These are phyloP conservation scores for Apus apus DNA, from an alignment of 2,113 vertebrate species.

Conservation along the genomic window DNA sequence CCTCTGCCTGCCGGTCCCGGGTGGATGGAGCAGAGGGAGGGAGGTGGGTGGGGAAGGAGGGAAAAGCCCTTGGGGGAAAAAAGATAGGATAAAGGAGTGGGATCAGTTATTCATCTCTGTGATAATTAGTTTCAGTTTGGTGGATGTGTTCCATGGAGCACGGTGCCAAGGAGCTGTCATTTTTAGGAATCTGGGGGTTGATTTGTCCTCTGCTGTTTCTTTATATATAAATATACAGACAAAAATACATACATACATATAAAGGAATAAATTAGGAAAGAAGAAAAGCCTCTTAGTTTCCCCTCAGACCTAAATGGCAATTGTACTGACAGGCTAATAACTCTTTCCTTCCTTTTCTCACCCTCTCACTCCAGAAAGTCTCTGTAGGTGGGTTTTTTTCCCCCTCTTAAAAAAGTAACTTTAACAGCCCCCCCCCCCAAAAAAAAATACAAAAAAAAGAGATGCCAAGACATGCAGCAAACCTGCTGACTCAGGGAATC, in stretches of 20 bases:
- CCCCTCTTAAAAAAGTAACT: background rate
- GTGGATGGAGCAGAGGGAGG: background rate
- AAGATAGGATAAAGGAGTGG: background rate
- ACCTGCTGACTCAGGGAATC: background rate
- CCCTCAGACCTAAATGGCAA: background rate
- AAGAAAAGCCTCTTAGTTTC: background rate
- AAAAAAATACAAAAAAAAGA: background rate
- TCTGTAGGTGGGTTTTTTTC: background rate
- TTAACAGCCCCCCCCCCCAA: background rate
- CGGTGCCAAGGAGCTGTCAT: background rate
- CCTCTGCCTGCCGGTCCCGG: conserved; percentile 55
- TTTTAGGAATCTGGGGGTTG: background rate
- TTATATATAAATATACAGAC: background rate
- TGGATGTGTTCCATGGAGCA: background rate
- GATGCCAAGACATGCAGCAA: background rate
- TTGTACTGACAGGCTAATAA: background rate
- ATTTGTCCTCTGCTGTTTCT: background rate
- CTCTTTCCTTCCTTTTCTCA: background rate
- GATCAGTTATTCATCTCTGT: background rate
- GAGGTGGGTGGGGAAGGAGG: conserved; percentile 19
- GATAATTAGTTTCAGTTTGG: conserved; percentile 28
- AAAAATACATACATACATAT: background rate
- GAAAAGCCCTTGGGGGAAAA: background rate
- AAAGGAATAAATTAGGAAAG: background rate
- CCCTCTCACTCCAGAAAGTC: background rate